phyloP scores from a whole-genome alignment of 2,113 vertebrate species.

The Oryzias javanicus region DNA sequence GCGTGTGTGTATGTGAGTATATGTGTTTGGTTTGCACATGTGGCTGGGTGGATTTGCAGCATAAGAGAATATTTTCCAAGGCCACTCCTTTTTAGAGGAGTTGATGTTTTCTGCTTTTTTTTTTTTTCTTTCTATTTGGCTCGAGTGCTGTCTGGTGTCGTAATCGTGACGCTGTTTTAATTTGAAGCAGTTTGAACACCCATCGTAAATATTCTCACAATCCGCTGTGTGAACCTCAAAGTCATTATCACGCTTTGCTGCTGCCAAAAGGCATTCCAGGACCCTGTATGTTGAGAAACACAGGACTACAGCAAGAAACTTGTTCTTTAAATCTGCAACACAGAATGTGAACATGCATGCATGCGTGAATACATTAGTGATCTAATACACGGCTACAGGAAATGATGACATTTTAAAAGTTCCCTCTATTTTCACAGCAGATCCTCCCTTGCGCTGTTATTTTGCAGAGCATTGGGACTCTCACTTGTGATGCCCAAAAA shows the following conservation, averaged over 20 bases:
- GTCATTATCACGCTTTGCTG: constrained; percentile 38
- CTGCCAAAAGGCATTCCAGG: constrained; percentile 46
- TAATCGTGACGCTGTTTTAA: constrained; percentile 27
- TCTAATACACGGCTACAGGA: constrained; percentile 8
- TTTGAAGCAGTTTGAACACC: constrained; percentile 35
- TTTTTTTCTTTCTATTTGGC: constrained; percentile 2
- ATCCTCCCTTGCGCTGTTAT: constrained; percentile 27
- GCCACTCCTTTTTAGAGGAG: constrained; percentile 39
- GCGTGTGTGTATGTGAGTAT: constrained; percentile 20
- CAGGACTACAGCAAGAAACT: constrained; percentile 8
- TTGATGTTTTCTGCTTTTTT: constrained; percentile 19
- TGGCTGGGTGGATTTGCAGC: constrained; percentile 32
- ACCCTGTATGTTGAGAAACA: constrained; percentile 20
- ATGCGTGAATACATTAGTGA: constrained; percentile 1
- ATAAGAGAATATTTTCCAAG: constrained; percentile 49
- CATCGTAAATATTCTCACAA: constrained; percentile 38
- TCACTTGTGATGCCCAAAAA: constrained; percentile 1
- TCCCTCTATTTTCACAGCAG: constrained; percentile 47
- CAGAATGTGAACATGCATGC: constrained; percentile 9
- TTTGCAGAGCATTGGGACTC: not conserved
- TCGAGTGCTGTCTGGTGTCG: constrained; percentile 10
- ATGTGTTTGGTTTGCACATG: not conserved
- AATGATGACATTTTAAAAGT: constrained; percentile 19
- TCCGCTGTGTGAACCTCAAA: constrained; percentile 41
- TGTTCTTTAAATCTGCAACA: constrained; percentile 8